phyloP scores from a whole-genome alignment of 2,113 vertebrate genomes.

The Takifugu bimaculatus region DNA sequence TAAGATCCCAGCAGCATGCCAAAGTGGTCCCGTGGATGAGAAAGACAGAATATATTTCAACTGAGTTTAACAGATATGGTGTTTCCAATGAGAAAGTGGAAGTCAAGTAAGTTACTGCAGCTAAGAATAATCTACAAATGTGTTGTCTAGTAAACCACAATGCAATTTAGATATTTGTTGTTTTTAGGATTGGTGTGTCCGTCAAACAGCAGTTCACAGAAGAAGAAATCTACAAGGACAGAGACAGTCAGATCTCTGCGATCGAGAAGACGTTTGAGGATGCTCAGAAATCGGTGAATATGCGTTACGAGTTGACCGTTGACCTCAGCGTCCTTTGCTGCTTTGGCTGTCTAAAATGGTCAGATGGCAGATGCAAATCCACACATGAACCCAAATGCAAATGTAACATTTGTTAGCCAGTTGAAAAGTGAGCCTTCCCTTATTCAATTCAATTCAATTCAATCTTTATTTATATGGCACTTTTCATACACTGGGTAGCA shows the following conservation, averaged over 20 bases:
- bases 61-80: slow-evolving; percentile 92
- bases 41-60: slow-evolving; percentile 94
- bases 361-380: background rate
- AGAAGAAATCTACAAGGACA: slow-evolving; percentile 94
- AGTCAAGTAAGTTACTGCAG: slow-evolving; percentile 80
- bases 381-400: background rate
- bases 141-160: background rate
- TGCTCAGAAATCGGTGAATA: slow-evolving; percentile 84
- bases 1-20: slow-evolving; percentile 89
- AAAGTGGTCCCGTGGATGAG: slow-evolving; percentile 97
- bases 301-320: background rate
- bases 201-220: slow-evolving; percentile 97
- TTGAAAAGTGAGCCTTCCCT: no score
- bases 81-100: slow-evolving; percentile 95
- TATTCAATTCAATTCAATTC: no score
- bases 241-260: slow-evolving; percentile 92
- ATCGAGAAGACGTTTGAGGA: slow-evolving; percentile 97
- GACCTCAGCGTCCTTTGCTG: background rate
- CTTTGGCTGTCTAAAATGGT: background rate
- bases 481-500: no score
- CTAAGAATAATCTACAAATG: background rate
- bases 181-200: slow-evolving; percentile 86
- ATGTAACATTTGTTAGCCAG: background rate
- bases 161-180: background rate
- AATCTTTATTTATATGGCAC: no score